These are phyloP conservation scores for Calliopum simillimum DNA, from an alignment of 2,888 invertebrate species.

Conservation along the genomic window DNA sequence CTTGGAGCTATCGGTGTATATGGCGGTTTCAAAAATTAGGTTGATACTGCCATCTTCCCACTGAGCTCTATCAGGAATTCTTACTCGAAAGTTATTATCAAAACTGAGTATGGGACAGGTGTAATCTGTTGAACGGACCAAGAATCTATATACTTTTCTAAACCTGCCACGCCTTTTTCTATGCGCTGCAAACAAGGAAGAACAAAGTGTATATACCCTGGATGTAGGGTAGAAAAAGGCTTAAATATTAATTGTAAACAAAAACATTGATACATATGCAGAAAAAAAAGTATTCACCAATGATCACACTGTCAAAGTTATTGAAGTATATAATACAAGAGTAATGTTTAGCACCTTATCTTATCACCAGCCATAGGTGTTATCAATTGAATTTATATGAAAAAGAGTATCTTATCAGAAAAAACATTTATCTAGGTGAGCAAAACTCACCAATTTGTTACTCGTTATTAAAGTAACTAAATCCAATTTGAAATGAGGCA, in stretches of 20 bases:
- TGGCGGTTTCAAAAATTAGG: too few species aligned
- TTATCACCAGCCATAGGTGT: not conserved
- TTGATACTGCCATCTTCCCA: too few species aligned
- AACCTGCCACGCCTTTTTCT: too few species aligned
- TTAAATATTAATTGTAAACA: conserved; percentile 4
- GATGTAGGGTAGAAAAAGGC: too few species aligned
- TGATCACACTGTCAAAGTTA: not conserved
- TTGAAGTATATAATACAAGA: not conserved
- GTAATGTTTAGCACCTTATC: not conserved
- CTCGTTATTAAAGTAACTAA: not conserved
- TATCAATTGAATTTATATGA: conserved; percentile 6
- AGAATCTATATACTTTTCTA: too few species aligned
- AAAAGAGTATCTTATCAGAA: conserved; percentile 4
- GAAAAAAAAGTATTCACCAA: not conserved
- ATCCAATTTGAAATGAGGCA: not conserved
- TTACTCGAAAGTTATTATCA: too few species aligned
- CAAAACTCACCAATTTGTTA: not conserved
- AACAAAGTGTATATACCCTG: too few species aligned
- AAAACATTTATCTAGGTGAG: conserved; percentile 10
- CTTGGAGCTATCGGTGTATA: too few species aligned
- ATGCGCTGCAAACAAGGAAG: too few species aligned
- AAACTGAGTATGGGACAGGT: too few species aligned
- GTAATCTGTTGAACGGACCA: too few species aligned
- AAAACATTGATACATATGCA: not conserved
- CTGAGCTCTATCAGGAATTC: too few species aligned